Percentiles rank a stretch among this genome's conserved stretches.
These are phyloP conservation scores for Drosophila serrata DNA, from an alignment of 1,140 invertebrate genomes.

Conservation along the genomic window DNA sequence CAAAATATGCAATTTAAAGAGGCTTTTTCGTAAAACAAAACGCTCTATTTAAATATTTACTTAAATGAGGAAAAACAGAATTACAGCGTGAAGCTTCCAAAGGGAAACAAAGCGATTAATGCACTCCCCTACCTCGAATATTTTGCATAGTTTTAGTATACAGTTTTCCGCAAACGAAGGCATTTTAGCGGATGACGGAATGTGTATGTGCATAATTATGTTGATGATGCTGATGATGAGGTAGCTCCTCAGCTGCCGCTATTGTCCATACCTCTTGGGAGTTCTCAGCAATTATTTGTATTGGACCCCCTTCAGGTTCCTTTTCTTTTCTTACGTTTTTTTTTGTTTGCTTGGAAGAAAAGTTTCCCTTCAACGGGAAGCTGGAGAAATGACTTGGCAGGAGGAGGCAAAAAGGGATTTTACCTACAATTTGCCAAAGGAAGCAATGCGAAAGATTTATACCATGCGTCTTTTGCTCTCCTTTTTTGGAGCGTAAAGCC, in stretches of 20 bases:
- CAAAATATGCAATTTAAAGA: constrained; percentile 27
- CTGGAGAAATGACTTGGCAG: constrained; percentile 63
- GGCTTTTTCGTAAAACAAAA: constrained; percentile 25
- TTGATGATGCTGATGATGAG: constrained; percentile 24
- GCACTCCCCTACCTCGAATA: constrained; percentile 9
- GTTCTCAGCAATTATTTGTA: constrained; percentile 77
- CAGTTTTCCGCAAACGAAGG: constrained; percentile 22
- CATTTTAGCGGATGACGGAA: constrained; percentile 2
- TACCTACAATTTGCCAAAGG: constrained; percentile 80
- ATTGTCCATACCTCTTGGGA: constrained; percentile 41
- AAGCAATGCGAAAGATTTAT: constrained; percentile 73
- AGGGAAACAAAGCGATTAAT: constrained; percentile 32
- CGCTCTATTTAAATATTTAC: constrained; percentile 37
- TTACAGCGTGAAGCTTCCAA: constrained; percentile 19
- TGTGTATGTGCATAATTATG: constrained; percentile 38
- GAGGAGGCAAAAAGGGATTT: constrained; percentile 65
- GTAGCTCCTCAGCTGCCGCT: constrained; percentile 19
- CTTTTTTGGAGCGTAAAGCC: constrained; percentile 83
- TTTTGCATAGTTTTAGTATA: constrained; percentile 30
- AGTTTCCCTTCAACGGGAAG: constrained; percentile 6
- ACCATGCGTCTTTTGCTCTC: constrained; percentile 35
- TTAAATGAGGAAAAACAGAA: constrained; percentile 37
- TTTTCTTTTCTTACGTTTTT: neutral
- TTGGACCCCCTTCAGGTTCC: constrained; percentile 36
- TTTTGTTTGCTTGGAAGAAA: neutral